phyloP scores from a whole-genome alignment of 2,113 vertebrate species.

The Paramisgurnus dabryanus region DNA sequence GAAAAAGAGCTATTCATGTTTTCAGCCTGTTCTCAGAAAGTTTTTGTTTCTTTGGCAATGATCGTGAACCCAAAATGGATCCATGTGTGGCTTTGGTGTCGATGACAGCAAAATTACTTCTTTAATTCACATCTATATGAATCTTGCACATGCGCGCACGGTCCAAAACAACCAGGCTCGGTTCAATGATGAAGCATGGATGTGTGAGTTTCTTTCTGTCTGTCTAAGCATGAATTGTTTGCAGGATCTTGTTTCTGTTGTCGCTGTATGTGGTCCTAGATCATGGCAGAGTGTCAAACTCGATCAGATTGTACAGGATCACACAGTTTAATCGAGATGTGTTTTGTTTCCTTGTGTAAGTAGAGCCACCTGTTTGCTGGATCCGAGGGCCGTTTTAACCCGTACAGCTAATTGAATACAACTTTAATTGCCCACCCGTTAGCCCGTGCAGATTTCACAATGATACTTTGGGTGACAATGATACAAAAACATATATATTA shows the following conservation, averaged over 20 bases:
- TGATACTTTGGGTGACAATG: constrained; percentile 67
- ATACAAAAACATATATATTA: constrained; percentile 48
- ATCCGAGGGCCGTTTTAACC: constrained; percentile 51
- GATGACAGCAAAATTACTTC: not conserved
- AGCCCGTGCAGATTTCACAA: constrained; percentile 65
- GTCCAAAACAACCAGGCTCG: constrained; percentile 34
- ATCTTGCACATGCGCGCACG: constrained; percentile 8
- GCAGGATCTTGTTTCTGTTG: constrained; percentile 68
- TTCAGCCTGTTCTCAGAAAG: too few species aligned
- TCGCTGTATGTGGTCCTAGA: constrained; percentile 68
- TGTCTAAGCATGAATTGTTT: constrained; percentile 68
- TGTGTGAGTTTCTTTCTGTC: constrained; percentile 47
- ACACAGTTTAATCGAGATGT: constrained; percentile 66
- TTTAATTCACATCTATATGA: not conserved
- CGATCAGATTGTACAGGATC: constrained; percentile 71
- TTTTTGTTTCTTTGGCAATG: too few species aligned
- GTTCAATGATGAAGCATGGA: constrained; percentile 63
- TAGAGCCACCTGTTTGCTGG: constrained; percentile 69
- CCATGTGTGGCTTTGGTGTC: too few species aligned
- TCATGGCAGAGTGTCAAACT: constrained; percentile 71
- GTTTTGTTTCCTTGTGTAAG: constrained; percentile 72
- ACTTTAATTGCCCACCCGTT: constrained; percentile 71
- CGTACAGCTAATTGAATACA: constrained; percentile 69
- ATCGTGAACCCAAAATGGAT: too few species aligned
- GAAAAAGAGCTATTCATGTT: too few species aligned